A percentile compares a stretch with the other conserved stretches of the same genome.
These are phyloP conservation scores for Exocentrus adspersus DNA, from an alignment of 2,888 invertebrate species.

Conservation along the genomic window DNA sequence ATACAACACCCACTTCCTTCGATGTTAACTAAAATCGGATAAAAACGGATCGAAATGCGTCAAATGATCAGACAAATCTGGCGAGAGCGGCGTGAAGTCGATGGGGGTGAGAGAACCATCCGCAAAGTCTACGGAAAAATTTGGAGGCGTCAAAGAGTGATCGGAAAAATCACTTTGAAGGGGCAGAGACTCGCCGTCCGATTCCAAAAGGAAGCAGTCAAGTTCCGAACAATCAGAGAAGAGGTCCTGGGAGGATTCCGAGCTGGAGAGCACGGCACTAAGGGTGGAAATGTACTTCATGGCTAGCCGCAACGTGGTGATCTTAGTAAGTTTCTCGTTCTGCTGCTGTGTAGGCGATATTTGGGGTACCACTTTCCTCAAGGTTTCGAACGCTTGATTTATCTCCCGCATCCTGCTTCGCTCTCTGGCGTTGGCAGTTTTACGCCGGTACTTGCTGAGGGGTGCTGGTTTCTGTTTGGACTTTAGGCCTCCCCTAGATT, in stretches of 20 bases:
- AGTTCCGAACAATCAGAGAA: conserved; percentile 60
- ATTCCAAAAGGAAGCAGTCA: conserved; percentile 66
- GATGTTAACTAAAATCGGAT: conserved; percentile 54
- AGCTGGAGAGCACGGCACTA: conserved; percentile 63
- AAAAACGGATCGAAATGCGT: conserved; percentile 59
- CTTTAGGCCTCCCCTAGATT: conserved; percentile 30
- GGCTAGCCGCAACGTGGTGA: conserved; percentile 73
- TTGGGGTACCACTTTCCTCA: conserved; percentile 70
- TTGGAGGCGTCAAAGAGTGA: conserved; percentile 60
- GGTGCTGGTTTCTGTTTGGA: conserved; percentile 65
- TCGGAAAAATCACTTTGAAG: conserved; percentile 61
- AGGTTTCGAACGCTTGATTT: conserved; percentile 73
- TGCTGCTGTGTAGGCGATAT: conserved; percentile 57
- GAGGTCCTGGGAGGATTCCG: conserved; percentile 56
- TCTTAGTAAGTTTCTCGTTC: conserved; percentile 73
- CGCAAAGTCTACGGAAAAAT: conserved; percentile 59
- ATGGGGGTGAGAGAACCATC: conserved; percentile 59
- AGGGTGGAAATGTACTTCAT: conserved; percentile 73
- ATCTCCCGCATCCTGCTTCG: conserved; percentile 75
- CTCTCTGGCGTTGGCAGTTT: conserved; percentile 76
- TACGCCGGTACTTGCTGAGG: conserved; percentile 74
- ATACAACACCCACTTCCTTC: background rate
- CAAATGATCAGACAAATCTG: conserved; percentile 58
- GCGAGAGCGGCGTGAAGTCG: conserved; percentile 58
- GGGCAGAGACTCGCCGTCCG: conserved; percentile 64